phyloP scores from a whole-genome alignment of 2,113 vertebrate genomes.

The Nannospalax galili region DNA sequence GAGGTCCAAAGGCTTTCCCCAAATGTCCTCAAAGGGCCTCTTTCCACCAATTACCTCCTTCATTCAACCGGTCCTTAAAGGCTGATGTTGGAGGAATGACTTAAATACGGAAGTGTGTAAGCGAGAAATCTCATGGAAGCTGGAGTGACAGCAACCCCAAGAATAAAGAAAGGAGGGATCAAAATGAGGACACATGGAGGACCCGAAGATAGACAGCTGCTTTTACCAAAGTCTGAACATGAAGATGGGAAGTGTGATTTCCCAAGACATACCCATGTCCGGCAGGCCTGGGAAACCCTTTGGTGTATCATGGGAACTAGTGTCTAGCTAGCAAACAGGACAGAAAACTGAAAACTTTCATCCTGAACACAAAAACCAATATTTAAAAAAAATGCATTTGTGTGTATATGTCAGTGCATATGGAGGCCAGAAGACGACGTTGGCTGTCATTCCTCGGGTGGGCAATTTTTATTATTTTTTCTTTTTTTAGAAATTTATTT shows the following conservation, averaged over 20 bases:
- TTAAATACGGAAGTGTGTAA: background rate
- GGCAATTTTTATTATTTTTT: too few relatives aligned
- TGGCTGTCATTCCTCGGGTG: background rate
- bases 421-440: background rate
- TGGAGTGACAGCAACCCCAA: background rate
- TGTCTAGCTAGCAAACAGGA: background rate
- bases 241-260: background rate
- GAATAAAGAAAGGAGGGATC: background rate
- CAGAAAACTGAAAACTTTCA: background rate
- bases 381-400: background rate
- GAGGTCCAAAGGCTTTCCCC: background rate
- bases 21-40: background rate
- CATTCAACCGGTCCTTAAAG: background rate
- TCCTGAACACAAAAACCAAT: background rate
- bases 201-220: background rate
- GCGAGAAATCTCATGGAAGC: background rate
- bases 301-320: background rate
- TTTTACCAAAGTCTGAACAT: background rate
- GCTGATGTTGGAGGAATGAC: background rate
- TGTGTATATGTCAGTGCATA: background rate
- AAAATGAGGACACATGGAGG: background rate
- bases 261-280: background rate
- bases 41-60: background rate
- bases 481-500: too few relatives aligned
- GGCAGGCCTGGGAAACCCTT: background rate